Evolutionary conservation across 2,797 vertebrate species (phyloP).

Genomic region (Podargus strigoides): DNA sequence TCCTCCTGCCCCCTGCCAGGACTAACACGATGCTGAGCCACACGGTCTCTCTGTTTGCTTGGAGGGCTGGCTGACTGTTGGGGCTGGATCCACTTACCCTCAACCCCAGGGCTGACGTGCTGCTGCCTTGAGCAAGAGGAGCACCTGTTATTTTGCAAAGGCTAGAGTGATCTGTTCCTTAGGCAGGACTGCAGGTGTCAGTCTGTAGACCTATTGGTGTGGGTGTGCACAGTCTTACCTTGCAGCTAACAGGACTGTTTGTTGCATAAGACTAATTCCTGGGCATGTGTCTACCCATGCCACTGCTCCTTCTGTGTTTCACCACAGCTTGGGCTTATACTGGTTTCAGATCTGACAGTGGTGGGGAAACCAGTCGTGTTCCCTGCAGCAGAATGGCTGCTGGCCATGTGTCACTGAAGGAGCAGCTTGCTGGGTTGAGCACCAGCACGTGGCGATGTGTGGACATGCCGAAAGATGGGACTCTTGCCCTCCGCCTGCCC

Average conservation of each 20-base stretch:
- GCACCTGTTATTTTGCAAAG: conserved; percentile 3
- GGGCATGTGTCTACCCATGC: background rate
- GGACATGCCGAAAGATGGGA: background rate
- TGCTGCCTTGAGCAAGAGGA: background rate
- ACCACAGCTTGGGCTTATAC: background rate
- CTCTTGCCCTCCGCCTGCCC: background rate
- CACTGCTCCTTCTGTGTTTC: background rate
- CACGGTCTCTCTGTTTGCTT: background rate
- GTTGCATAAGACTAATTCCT: background rate
- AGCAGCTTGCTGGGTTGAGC: background rate
- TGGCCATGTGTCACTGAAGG: background rate
- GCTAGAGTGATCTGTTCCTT: background rate
- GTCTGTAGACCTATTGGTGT: background rate
- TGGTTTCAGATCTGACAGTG: background rate
- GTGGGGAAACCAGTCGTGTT: background rate
- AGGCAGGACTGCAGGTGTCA: background rate
- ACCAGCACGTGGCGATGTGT: background rate
- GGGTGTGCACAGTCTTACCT: background rate
- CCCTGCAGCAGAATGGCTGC: background rate
- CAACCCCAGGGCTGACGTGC: background rate
- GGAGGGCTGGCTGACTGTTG: background rate
- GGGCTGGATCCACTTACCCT: background rate
- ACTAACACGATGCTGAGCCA: background rate
- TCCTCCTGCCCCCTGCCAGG: background rate
- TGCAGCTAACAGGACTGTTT: background rate